Conservation (phyloP, 2,113 vertebrate genomes). For the Maylandia zebra region DNA sequence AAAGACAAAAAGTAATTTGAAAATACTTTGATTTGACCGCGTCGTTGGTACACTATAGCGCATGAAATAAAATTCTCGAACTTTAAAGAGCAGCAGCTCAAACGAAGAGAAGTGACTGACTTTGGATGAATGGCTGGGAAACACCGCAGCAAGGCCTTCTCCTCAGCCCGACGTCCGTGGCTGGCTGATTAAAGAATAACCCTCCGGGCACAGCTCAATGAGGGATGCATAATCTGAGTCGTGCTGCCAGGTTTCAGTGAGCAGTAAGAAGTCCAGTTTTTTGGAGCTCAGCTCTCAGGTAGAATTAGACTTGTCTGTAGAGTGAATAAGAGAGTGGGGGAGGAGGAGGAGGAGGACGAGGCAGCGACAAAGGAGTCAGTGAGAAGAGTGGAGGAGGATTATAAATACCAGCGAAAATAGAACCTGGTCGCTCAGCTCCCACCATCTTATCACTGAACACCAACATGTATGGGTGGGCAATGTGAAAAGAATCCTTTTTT, state of each 20-base stretch:
- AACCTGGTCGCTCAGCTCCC: slow-evolving; percentile 12
- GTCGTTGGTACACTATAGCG: background rate
- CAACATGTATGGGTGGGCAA: background rate
- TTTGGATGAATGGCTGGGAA: background rate
- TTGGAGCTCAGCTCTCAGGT: background rate
- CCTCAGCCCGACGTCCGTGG: background rate
- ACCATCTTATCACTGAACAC: background rate
- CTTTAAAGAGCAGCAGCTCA: background rate
- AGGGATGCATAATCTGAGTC: background rate
- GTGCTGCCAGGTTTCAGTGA: background rate
- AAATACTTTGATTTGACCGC: background rate
- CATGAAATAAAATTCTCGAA: background rate
- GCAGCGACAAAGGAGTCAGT: background rate
- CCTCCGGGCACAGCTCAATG: background rate
- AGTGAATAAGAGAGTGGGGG: background rate
- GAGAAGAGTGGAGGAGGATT: slow-evolving; percentile 34
- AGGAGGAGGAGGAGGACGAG: background rate
- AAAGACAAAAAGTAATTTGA: background rate
- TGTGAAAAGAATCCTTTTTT: background rate
- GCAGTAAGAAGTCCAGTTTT: background rate
- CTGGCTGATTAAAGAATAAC: background rate
- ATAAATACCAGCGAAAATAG: slow-evolving; percentile 38
- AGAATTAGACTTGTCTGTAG: slow-evolving; percentile 18
- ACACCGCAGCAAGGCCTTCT: background rate
- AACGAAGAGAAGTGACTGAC: background rate